A percentile compares a stretch with the other conserved stretches of the same genome.
These are phyloP conservation scores for Polymixis flavicincta DNA, from an alignment of 2,888 invertebrate genomes.

Conservation along the genomic window DNA sequence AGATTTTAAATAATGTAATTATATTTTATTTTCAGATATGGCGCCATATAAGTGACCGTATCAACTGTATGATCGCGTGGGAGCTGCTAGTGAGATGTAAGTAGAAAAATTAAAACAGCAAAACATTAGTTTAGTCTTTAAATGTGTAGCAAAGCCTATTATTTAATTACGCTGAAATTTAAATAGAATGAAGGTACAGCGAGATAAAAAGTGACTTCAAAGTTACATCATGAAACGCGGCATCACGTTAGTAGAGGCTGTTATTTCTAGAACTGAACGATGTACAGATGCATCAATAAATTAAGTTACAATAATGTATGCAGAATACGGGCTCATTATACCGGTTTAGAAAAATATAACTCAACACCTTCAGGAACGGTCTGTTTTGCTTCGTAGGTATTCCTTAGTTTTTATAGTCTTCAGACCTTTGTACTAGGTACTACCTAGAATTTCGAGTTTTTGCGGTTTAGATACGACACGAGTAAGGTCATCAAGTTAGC, in stretches of 20 bases:
- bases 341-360: slow-evolving; percentile 1
- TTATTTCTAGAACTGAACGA: slow-evolving; percentile 21
- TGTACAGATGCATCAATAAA: not conserved
- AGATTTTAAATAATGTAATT: slow-evolving; percentile 20
- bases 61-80: slow-evolving; percentile 77
- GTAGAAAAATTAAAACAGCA: slow-evolving; percentile 62
- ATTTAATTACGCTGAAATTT: not conserved
- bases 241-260: slow-evolving; percentile 3
- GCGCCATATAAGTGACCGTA: slow-evolving; percentile 80
- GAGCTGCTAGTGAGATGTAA: slow-evolving; percentile 82
- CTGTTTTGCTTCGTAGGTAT: not conserved
- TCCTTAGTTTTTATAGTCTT: not conserved
- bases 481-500: slow-evolving; percentile 1
- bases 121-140: not conserved
- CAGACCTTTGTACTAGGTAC: not conserved
- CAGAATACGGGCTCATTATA: not conserved
- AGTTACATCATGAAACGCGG: slow-evolving; percentile 2
- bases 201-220: not conserved
- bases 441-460: slow-evolving; percentile 8
- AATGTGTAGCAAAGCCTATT: not conserved
- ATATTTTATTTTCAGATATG: slow-evolving; percentile 80
- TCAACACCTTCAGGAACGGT: not conserved
- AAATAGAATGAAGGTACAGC: slow-evolving; percentile 6
- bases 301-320: not conserved
- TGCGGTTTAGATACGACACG: not conserved